A percentile compares a stretch with the other conserved stretches of the same genome.
Evolutionary conservation across 2,113 vertebrate species (phyloP).

Genomic region (Polypterus bichir): DNA sequence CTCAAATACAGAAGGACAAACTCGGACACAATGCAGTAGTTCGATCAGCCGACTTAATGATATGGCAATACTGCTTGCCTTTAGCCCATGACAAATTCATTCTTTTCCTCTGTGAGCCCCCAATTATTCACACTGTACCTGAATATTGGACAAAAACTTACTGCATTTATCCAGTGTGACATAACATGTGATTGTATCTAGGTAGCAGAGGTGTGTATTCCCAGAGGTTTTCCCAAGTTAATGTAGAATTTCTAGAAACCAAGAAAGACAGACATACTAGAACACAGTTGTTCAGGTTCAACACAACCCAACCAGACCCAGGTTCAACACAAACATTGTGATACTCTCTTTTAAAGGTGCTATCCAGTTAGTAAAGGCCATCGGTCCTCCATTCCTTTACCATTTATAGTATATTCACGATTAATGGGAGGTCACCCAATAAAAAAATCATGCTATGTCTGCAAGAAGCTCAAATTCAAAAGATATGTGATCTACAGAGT

Average conservation of each 20-base stretch:
- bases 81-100: conserved; percentile 65
- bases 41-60: conserved; percentile 45
- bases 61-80: conserved; percentile 63
- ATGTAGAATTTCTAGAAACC: conserved; percentile 70
- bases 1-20: not conserved
- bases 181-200: conserved; percentile 62
- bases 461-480: conserved; percentile 71
- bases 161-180: conserved; percentile 56
- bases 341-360: too few relatives aligned
- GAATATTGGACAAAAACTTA: not conserved
- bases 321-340: not conserved
- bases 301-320: not conserved
- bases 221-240: conserved; percentile 64
- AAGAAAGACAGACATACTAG: conserved; percentile 1
- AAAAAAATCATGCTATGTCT: conserved; percentile 42
- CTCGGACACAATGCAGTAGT: not conserved
- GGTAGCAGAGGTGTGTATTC: conserved; percentile 81
- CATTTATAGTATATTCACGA: not conserved
- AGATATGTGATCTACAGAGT: conserved; percentile 93
- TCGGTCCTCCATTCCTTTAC: too few relatives aligned
- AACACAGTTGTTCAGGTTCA: not conserved
- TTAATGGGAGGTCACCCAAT: not conserved
- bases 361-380: too few relatives aligned
- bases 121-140: conserved; percentile 2
- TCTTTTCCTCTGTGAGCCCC: not conserved